Conservation (phyloP, 2,888 invertebrate species). For the Aplocera efformata region DNA sequence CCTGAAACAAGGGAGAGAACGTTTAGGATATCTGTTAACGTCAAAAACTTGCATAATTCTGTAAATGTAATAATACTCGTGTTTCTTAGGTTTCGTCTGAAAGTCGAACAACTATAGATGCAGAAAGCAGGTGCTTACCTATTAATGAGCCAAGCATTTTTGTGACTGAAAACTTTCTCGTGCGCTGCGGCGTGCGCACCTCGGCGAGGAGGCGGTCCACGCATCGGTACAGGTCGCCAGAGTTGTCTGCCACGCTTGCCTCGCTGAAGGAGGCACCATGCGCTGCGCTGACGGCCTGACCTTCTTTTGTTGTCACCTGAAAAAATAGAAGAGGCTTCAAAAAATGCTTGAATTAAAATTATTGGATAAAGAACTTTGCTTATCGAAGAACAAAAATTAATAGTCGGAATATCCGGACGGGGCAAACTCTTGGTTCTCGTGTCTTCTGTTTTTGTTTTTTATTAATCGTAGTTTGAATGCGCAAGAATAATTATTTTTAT, state of each 20-base stretch:
- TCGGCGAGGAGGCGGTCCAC: slow-evolving; percentile 86
- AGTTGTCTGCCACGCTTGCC: slow-evolving; percentile 90
- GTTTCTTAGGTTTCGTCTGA: no score
- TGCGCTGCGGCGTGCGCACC: slow-evolving; percentile 82
- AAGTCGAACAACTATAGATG: no score
- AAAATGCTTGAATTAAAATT: neutral
- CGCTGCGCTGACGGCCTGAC: slow-evolving; percentile 83
- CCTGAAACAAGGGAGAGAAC: slow-evolving; percentile 38
- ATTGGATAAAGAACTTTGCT: neutral
- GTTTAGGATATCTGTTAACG: no score
- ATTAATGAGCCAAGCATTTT: slow-evolving; percentile 90
- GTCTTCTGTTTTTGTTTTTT: no score
- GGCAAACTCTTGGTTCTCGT: no score
- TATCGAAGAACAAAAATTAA: no score
- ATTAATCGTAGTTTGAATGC: no score
- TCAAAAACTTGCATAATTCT: no score
- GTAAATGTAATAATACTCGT: no score
- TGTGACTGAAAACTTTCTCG: slow-evolving; percentile 87
- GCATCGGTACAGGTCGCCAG: slow-evolving; percentile 85
- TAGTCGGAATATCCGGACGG: no score
- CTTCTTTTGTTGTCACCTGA: slow-evolving; percentile 87
- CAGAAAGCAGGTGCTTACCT: slow-evolving; percentile 64
- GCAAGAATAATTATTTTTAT: no score
- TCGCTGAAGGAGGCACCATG: slow-evolving; percentile 88
- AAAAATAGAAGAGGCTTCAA: slow-evolving; percentile 23